phyloP scores from a whole-genome alignment of 2,888 invertebrate species.

The Malthinus seriepunctatus region DNA sequence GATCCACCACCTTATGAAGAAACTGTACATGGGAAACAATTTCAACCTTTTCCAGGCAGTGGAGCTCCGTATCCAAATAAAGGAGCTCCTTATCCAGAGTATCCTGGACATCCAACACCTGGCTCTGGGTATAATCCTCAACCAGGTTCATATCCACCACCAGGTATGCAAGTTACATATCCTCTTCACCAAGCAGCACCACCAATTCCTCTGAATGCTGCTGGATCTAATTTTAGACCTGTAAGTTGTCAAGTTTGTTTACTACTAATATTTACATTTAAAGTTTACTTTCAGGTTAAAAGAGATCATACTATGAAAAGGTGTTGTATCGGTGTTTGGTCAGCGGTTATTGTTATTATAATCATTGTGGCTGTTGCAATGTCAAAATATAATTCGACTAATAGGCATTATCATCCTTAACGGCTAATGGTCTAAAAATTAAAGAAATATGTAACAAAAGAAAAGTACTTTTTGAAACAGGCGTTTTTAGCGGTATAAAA shows the following conservation, averaged over 20 bases:
- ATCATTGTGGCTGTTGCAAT: background rate
- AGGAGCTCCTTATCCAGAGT: background rate
- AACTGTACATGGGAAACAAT: background rate
- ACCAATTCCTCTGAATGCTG: constrained; percentile 8
- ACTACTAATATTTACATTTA: background rate
- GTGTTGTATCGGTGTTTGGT: background rate
- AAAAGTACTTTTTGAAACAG: background rate
- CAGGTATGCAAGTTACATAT: background rate
- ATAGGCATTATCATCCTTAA: too few species aligned
- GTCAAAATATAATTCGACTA: background rate
- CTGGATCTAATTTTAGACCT: constrained; percentile 8
- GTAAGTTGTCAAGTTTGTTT: background rate
- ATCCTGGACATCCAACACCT: background rate
- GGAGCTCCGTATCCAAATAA: background rate
- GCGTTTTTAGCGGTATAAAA: background rate
- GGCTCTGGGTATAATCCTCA: too few species aligned
- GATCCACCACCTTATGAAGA: background rate
- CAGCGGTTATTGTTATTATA: background rate
- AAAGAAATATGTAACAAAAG: background rate
- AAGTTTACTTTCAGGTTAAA: background rate
- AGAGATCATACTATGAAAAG: background rate
- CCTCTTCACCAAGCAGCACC: background rate
- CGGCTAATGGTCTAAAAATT: background rate
- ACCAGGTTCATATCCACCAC: constrained; percentile 1
- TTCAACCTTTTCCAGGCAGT: too few species aligned